Evolutionary conservation across 2,113 vertebrate species (phyloP).

Genomic region (Plestiodon gilberti): DNA sequence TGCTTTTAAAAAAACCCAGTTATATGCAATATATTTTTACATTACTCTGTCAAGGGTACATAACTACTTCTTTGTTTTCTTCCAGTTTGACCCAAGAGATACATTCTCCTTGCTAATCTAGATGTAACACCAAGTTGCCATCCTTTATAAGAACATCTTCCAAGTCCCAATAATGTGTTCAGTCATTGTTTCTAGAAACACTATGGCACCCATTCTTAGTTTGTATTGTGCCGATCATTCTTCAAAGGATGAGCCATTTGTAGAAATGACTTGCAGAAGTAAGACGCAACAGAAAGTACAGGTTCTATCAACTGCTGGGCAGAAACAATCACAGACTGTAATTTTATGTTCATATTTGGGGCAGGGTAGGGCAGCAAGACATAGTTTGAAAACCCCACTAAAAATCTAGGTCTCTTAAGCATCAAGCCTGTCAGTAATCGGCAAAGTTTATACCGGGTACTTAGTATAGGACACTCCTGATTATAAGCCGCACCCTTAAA

Average conservation of each 20-base stretch:
- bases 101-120: conserved; percentile 53
- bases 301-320: not conserved
- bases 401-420: not conserved
- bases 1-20: conserved; percentile 51
- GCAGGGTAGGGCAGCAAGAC: not conserved
- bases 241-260: not conserved
- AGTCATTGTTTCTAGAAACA: not conserved
- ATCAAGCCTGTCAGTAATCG: not conserved
- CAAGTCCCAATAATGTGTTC: not conserved
- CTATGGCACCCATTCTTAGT: not conserved
- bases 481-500: no score
- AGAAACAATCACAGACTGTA: not conserved
- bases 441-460: not conserved
- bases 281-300: not conserved
- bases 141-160: conserved; percentile 15
- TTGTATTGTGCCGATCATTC: not conserved
- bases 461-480: no score
- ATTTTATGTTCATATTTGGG: not conserved
- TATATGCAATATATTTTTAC: conserved; percentile 51
- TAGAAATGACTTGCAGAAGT: not conserved
- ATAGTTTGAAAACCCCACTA: no score
- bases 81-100: conserved; percentile 57
- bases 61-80: conserved; percentile 20
- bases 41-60: conserved; percentile 54
- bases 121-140: conserved; percentile 44